Conservation (phyloP, 2,797 vertebrate genomes). For the Amazonetta brasiliensis region DNA sequence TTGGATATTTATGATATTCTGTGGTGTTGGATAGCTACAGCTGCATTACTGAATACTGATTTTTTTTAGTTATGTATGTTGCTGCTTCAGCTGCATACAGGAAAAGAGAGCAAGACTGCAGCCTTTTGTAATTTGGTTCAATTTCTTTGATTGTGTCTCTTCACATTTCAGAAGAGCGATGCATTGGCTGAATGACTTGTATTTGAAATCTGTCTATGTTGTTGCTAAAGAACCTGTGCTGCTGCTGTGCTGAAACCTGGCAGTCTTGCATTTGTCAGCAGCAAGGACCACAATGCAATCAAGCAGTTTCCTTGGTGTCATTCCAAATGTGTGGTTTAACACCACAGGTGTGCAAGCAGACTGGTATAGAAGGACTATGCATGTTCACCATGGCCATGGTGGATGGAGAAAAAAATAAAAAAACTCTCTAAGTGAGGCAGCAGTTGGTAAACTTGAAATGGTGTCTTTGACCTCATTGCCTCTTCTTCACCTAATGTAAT, state of each 20-base stretch:
- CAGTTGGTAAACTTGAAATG: neutral
- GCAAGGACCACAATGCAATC: neutral
- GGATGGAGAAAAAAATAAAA: neutral
- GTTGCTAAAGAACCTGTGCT: neutral
- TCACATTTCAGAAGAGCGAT: neutral
- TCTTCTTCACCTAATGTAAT: neutral
- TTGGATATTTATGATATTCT: conserved; percentile 13
- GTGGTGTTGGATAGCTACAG: neutral
- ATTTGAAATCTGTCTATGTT: neutral
- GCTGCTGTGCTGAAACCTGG: neutral
- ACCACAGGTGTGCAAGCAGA: neutral
- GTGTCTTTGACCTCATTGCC: rapidly evolving
- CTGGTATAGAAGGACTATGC: neutral
- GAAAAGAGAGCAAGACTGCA: neutral
- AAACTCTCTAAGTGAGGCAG: neutral
- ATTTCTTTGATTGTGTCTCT: neutral
- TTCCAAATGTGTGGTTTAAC: neutral
- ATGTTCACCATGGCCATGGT: neutral
- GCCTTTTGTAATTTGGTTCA: neutral
- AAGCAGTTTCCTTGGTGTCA: neutral
- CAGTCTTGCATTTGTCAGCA: neutral
- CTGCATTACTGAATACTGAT: neutral
- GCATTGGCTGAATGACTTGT: neutral
- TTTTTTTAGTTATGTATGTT: neutral
- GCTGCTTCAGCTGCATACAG: neutral